Conservation (phyloP, 2,797 vertebrate genomes). For the Xenopus petersii region DNA sequence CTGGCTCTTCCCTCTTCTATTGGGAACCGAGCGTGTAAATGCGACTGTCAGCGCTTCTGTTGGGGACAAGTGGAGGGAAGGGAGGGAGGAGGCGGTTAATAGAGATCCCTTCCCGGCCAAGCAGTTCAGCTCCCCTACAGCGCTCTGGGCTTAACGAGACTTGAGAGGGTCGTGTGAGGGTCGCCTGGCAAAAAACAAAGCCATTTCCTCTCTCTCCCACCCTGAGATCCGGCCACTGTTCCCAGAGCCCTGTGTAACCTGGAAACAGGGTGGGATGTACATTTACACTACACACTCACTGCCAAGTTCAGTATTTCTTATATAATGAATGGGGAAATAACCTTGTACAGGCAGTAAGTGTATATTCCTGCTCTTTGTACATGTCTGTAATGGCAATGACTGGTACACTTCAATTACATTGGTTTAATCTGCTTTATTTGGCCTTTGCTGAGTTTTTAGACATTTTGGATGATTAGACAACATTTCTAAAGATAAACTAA, state of each 20-base stretch:
- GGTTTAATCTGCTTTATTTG: too few species aligned
- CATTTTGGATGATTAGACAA: too few species aligned
- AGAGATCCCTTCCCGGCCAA: conserved; percentile 13
- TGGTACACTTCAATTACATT: too few species aligned
- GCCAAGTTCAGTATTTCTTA: too few species aligned
- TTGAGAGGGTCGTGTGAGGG: not conserved
- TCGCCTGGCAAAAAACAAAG: conserved; percentile 1
- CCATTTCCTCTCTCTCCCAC: conserved; percentile 12
- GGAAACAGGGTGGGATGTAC: too few species aligned
- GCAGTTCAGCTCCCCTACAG: not conserved
- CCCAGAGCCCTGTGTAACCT: not conserved
- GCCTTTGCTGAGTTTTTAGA: too few species aligned
- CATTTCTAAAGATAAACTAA: too few species aligned
- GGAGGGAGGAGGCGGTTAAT: conserved; percentile 5
- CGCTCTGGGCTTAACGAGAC: conserved; percentile 14
- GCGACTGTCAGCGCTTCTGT: conserved; percentile 3
- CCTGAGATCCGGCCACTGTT: conserved; percentile 3
- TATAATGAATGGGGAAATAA: too few species aligned
- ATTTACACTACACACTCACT: too few species aligned
- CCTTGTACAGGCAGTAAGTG: too few species aligned
- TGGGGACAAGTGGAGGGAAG: conserved; percentile 20
- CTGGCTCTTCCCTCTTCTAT: conserved; percentile 20
- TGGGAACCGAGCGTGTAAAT: conserved; percentile 37
- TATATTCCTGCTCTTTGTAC: too few species aligned
- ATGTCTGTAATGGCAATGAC: too few species aligned